Evolutionary conservation across 2,113 vertebrate genomes (phyloP).

Genomic region (Crotalus viridis): DNA sequence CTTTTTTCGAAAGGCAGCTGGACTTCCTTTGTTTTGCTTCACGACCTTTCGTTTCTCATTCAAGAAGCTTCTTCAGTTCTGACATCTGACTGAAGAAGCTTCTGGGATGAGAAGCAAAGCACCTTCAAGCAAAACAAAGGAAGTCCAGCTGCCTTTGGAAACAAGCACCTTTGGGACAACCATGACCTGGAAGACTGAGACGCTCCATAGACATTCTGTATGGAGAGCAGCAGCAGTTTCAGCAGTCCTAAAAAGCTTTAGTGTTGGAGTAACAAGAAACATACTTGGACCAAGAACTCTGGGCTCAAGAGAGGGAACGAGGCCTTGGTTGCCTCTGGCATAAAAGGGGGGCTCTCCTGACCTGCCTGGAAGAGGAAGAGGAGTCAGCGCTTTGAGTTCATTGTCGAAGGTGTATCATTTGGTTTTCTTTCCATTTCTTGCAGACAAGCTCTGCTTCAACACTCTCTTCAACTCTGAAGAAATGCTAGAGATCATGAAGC

Average conservation of each 20-base stretch:
- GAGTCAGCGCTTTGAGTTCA: not conserved
- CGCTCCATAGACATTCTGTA: not conserved
- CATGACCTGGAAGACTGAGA: not conserved
- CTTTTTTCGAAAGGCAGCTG: not conserved
- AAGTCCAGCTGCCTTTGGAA: not conserved
- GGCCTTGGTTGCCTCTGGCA: not conserved
- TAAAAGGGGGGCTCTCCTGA: not conserved
- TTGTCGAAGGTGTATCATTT: not conserved
- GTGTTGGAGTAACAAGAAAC: not conserved
- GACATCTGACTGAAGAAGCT: not conserved
- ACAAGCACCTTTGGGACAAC: not conserved
- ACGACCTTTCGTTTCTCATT: not conserved
- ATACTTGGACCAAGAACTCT: not conserved
- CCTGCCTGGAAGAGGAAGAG: not conserved
- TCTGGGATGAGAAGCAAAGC: not conserved
- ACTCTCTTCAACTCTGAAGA: slow-evolving; percentile 94
- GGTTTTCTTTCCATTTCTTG: slow-evolving; percentile 33
- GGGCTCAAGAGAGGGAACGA: not conserved
- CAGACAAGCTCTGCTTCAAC: slow-evolving; percentile 98
- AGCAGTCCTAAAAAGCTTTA: not conserved
- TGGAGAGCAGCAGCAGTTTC: not conserved
- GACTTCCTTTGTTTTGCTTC: not conserved
- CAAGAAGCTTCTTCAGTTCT: not conserved
- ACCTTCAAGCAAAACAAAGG: not conserved
- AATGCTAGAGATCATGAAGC: slow-evolving; percentile 98